Base-by-base conservation (phyloP, 2,888 invertebrate species). In the Hirtodrosophila duncani region DNA sequence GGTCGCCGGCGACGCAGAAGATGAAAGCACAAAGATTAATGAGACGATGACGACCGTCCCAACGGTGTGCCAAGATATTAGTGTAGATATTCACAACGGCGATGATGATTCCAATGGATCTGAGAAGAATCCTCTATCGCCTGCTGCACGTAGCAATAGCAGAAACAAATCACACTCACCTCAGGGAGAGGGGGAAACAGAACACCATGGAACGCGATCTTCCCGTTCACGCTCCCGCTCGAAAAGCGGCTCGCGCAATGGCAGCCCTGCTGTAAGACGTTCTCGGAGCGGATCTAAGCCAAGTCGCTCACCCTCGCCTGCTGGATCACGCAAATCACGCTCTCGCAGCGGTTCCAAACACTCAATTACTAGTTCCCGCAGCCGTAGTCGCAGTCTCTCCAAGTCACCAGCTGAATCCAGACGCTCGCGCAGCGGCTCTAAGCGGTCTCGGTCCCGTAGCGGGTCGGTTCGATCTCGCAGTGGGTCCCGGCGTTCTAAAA, bases 381-480 rank as follows among this genome's bases (percentile, higher is more conserved):
- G 56, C 10, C n/a, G 82, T 1, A 37, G 45, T 20, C 27, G 39
- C 3, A 49, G 49, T 7, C 52, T 55, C 0, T 58, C 64, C 2
- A 34, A 37, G n/a, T 42, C 42, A 49, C 29, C 78, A 41, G 85
- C 85, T 27, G 39, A 55, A 1, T 64, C 63, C 2, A 30, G 60
- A 10, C 55, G 61, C 2, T 65, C 74, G 1, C 82, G 77, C n/a
- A 52, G 51, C 16, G 52, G 38, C 3, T 52, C 43, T 1, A n/a
- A 52, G 16, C 81, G 80, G 23, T 85, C n/a, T n/a, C n/a, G n/a
- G n/a, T 65, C 74, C 1, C 82, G 77, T 7, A 52, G 51, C 16
- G 52, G 38, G 2, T 52, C 43, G 1, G n/a, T 52, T 16, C 81
- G 80, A 23, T 85, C 85, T 2, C 81, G 75, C 14, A 83, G 80